A percentile compares a stretch with the other conserved stretches of the same genome.
Conservation (phyloP, 2,113 vertebrate genomes). For the Boleophthalmus pectinirostris region DNA sequence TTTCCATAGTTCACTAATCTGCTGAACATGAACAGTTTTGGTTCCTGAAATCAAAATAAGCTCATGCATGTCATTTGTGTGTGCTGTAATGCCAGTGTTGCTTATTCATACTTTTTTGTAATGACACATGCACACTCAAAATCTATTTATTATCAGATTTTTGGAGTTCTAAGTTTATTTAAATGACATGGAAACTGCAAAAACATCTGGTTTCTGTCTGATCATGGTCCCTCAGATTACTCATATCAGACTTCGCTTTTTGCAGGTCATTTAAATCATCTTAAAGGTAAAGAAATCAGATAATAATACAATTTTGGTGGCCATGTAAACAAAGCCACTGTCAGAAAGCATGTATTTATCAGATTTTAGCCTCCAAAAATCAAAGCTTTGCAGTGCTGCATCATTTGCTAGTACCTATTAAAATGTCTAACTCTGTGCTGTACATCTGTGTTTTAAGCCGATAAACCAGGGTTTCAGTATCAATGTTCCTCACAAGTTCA, state of each 20-base stretch:
- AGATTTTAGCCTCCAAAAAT: not conserved
- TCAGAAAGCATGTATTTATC: not conserved
- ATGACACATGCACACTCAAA: not conserved
- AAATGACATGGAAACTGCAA: no score
- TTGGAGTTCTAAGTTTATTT: no score
- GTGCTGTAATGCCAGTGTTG: not conserved
- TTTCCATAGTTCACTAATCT: constrained; percentile 2
- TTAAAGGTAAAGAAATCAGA: no score
- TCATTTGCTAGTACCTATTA: not conserved
- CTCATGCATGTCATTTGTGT: not conserved
- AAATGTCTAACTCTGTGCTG: not conserved
- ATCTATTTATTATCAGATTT: no score
- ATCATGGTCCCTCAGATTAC: no score
- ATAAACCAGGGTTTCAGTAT: constrained; percentile 92
- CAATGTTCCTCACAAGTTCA: constrained; percentile 96
- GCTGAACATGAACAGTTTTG: constrained; percentile 31
- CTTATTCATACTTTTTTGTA: not conserved
- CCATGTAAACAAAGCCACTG: no score
- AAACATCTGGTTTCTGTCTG: no score
- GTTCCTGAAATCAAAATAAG: constrained; percentile 22
- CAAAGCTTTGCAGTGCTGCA: not conserved
- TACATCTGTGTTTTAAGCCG: constrained; percentile 67
- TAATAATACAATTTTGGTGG: no score
- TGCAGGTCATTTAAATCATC: no score
- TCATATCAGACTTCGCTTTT: no score